phyloP scores from a whole-genome alignment of 2,888 invertebrate species.

The Andrena trimmerana region DNA sequence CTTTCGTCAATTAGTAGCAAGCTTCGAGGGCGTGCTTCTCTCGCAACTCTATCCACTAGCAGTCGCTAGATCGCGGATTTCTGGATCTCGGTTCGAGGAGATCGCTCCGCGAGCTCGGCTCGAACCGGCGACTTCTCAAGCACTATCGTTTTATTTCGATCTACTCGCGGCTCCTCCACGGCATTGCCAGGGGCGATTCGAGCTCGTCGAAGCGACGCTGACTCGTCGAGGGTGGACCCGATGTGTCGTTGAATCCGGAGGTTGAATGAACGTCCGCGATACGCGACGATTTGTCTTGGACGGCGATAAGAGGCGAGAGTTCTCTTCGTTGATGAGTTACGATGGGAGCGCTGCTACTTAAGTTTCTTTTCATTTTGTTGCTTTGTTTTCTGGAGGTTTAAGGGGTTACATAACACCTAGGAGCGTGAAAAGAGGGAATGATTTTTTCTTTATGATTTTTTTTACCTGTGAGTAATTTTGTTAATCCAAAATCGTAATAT shows the following conservation, averaged over 20 bases:
- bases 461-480: too few relatives aligned
- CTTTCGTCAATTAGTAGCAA: neutral
- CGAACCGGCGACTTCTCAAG: too few relatives aligned
- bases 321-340: constrained; percentile 6
- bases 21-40: neutral
- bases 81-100: neutral
- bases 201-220: neutral
- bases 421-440: too few relatives aligned
- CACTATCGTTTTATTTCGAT: too few relatives aligned
- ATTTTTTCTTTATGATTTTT: too few relatives aligned
- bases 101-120: neutral
- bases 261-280: constrained; percentile 36
- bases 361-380: neutral
- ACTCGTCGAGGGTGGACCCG: neutral
- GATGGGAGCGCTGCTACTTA: neutral
- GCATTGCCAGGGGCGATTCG: neutral
- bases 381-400: neutral
- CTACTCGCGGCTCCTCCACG: neutral
- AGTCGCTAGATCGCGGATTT: neutral
- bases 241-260: constrained; percentile 3
- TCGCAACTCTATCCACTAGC: neutral
- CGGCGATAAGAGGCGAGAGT: constrained; percentile 9
- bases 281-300: constrained; percentile 36
- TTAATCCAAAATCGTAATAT: too few relatives aligned
- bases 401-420: neutral